These are phyloP conservation scores for Aphidius colemani DNA, from an alignment of 2,888 invertebrate species.

Conservation along the genomic window DNA sequence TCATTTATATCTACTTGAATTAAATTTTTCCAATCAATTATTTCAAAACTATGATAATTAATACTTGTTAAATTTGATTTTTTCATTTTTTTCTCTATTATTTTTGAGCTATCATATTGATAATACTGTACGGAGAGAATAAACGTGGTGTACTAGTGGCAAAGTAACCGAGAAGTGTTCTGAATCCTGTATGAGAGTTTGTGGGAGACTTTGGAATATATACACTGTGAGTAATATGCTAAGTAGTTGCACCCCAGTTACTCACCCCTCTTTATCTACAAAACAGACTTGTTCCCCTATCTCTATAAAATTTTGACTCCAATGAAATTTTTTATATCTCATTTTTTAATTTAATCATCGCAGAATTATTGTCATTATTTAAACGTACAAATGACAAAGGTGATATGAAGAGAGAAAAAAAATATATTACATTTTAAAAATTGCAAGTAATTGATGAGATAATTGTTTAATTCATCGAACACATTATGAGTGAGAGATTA, in stretches of 20 bases:
- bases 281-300: conserved; percentile 39
- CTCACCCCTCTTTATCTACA: conserved; percentile 35
- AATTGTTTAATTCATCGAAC: background rate
- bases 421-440: background rate
- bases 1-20: too few species aligned
- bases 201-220: conserved; percentile 51
- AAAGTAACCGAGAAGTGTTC: conserved; percentile 32
- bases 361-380: too few species aligned
- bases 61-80: too few species aligned
- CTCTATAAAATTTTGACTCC: background rate
- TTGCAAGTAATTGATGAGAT: background rate
- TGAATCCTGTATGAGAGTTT: conserved; percentile 48
- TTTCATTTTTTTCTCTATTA: too few species aligned
- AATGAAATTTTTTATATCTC: background rate
- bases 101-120: too few species aligned
- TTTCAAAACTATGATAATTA: too few species aligned
- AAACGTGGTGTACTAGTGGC: background rate
- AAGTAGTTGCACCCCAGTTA: conserved; percentile 58
- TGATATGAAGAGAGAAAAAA: background rate
- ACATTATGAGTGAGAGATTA: conserved; percentile 8
- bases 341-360: background rate
- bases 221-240: conserved; percentile 56
- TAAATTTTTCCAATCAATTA: too few species aligned
- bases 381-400: too few species aligned
- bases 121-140: background rate